These are phyloP conservation scores for Stegodyphus dumicola DNA, from an alignment of 1,140 invertebrate genomes.

Conservation along the genomic window DNA sequence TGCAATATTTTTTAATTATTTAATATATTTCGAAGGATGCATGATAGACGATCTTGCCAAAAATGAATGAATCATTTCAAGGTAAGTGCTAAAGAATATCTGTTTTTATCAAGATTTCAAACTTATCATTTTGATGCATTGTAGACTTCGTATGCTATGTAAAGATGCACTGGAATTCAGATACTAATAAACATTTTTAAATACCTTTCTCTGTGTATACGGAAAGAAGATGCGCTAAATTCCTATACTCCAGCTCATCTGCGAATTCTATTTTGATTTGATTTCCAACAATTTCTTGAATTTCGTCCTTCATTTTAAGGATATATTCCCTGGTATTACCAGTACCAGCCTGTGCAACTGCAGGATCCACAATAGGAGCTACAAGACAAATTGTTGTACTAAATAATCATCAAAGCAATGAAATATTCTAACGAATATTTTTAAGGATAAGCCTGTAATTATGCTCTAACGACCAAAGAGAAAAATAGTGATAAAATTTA, in stretches of 20 bases:
- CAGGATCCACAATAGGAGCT: slow-evolving; percentile 34
- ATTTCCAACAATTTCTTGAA: slow-evolving; percentile 16
- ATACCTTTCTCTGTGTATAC: slow-evolving; percentile 5
- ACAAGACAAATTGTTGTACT: neutral
- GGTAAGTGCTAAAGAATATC: too few species aligned
- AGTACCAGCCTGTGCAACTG: slow-evolving; percentile 23
- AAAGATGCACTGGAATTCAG: neutral
- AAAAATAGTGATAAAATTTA: neutral
- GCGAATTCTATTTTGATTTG: neutral
- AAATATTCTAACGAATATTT: too few species aligned
- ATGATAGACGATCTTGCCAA: too few species aligned
- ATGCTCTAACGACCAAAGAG: too few species aligned
- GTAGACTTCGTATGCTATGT: neutral
- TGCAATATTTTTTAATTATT: too few species aligned
- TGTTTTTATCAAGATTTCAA: too few species aligned
- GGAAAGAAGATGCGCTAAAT: slow-evolving; percentile 2
- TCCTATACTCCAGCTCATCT: neutral
- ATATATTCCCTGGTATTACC: slow-evolving; percentile 11
- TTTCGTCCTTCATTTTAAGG: neutral
- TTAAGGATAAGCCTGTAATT: neutral
- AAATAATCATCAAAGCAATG: too few species aligned
- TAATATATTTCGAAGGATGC: too few species aligned
- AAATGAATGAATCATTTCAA: too few species aligned
- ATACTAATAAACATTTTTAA: neutral
- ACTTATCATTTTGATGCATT: too few species aligned